phyloP scores from a whole-genome alignment of 1,140 invertebrate genomes.

The Brachionus koreanus region DNA sequence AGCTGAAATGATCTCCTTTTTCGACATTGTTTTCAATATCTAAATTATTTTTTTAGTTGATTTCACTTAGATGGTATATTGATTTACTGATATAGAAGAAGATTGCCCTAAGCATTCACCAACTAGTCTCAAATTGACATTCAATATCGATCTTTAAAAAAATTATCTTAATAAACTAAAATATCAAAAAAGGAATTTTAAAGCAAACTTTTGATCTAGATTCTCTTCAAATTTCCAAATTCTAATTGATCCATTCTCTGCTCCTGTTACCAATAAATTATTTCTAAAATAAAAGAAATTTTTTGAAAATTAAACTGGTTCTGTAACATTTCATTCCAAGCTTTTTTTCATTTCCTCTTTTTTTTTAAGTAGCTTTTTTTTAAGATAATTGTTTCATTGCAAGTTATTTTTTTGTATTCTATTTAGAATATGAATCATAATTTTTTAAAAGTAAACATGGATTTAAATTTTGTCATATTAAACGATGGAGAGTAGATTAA shows the following conservation, averaged over 20 bases:
- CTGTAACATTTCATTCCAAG: too few relatives aligned
- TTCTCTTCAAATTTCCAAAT: constrained; percentile 16
- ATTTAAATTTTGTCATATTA: too few relatives aligned
- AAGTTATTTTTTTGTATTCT: too few relatives aligned
- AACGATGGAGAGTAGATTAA: too few relatives aligned
- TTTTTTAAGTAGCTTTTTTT: too few relatives aligned
- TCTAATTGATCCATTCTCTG: constrained; percentile 18
- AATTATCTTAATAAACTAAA: neutral
- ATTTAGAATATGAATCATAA: too few relatives aligned
- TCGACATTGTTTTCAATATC: neutral
- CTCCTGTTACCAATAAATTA: neutral
- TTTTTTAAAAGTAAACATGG: too few relatives aligned
- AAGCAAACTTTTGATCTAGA: neutral
- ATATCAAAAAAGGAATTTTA: neutral
- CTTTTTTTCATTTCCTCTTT: too few relatives aligned
- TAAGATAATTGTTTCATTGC: too few relatives aligned
- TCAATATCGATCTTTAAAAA: neutral
- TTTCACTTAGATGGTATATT: too few relatives aligned
- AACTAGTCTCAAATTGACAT: neutral
- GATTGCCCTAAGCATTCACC: constrained; percentile 17
- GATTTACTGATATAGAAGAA: neutral
- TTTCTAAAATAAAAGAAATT: too few relatives aligned
- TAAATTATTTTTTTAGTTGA: neutral
- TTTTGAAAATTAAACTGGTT: too few relatives aligned
- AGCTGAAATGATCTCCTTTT: neutral